Percentiles rank a stretch among this genome's conserved stretches.
Evolutionary conservation across 2,888 invertebrate species (phyloP).

Genomic region (Mylabris sibirica): DNA sequence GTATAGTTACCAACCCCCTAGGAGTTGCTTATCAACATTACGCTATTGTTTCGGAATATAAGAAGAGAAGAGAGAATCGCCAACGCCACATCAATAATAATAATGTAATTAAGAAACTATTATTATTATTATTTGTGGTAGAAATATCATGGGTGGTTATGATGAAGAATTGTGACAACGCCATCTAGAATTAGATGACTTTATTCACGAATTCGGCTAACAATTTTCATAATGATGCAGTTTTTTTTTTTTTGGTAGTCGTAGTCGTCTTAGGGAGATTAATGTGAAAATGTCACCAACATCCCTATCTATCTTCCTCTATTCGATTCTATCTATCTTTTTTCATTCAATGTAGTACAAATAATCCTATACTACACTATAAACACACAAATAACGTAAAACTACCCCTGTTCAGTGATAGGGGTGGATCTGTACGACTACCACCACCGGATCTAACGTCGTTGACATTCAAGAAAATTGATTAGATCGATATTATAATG

Average conservation of each 20-base stretch:
- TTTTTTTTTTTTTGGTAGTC: neutral
- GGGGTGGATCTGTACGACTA: neutral
- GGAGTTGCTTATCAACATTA: neutral
- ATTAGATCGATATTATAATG: conserved; percentile 7
- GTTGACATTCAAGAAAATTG: conserved; percentile 7
- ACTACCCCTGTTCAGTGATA: neutral
- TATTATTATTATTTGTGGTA: too few species aligned
- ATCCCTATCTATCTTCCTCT: neutral
- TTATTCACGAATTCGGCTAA: neutral
- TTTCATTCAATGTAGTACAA: neutral
- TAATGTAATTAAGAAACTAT: conserved; percentile 5
- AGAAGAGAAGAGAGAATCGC: neutral
- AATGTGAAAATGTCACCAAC: neutral
- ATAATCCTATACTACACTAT: neutral
- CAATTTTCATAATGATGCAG: neutral
- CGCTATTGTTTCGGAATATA: neutral
- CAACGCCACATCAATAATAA: neutral
- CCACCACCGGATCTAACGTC: neutral
- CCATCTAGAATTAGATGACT: neutral
- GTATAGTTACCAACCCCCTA: neutral
- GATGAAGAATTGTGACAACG: neutral
- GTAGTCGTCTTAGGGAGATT: neutral
- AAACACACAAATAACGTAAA: too few species aligned
- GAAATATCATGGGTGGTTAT: neutral
- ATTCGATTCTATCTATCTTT: conserved; percentile 7